A percentile compares a stretch with the other conserved stretches of the same genome.
Conservation (phyloP, 2,113 vertebrate species). For the Rana temporaria region DNA sequence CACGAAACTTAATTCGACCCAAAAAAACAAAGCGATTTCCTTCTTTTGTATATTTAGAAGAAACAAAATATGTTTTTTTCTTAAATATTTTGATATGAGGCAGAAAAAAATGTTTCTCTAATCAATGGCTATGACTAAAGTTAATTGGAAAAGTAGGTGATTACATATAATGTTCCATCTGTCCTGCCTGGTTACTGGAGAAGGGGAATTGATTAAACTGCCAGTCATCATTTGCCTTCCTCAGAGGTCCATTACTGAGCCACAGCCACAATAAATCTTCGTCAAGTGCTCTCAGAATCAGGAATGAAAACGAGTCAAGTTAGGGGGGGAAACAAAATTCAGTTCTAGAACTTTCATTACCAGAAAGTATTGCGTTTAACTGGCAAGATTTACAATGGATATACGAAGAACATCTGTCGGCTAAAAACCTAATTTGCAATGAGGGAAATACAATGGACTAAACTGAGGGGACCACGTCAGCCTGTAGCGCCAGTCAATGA, state of each 20-base stretch:
- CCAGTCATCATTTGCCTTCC: conserved; percentile 73
- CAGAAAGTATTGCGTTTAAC: conserved; percentile 35
- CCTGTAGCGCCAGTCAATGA: too few species aligned
- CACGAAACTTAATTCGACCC: not conserved
- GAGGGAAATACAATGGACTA: too few species aligned
- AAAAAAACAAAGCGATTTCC: not conserved
- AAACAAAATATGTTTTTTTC: not conserved
- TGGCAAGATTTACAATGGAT: not conserved
- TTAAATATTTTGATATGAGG: conserved; percentile 9
- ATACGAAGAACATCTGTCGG: not conserved
- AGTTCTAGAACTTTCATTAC: conserved; percentile 47
- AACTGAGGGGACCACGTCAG: too few species aligned
- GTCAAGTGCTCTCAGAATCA: conserved; percentile 67
- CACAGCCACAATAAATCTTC: conserved; percentile 71
- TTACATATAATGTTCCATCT: conserved; percentile 71
- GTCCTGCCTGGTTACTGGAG: conserved; percentile 66
- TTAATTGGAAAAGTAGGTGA: conserved; percentile 66
- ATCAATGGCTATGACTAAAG: conserved; percentile 62
- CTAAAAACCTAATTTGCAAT: not conserved
- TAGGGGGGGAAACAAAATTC: conserved; percentile 58
- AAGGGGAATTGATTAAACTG: conserved; percentile 73
- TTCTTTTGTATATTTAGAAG: not conserved
- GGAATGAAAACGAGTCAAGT: conserved; percentile 55
- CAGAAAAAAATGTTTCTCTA: conserved; percentile 6
- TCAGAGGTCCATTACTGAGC: conserved; percentile 76